Evolutionary conservation across 1,140 invertebrate genomes (phyloP).

Genomic region (Temnothorax nylanderi): DNA sequence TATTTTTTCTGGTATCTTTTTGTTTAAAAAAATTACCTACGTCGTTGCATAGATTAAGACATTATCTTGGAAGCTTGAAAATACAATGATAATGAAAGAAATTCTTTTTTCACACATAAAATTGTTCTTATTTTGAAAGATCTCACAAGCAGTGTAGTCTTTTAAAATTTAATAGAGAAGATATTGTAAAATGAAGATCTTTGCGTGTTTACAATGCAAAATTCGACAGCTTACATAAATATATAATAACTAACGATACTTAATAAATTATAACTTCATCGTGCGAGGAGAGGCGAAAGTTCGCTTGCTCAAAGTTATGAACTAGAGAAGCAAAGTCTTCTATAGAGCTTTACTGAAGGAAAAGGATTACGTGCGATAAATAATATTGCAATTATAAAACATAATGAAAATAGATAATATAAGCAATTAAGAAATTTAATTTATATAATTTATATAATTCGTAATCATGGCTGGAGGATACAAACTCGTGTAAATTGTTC

Average conservation of each 20-base stretch:
- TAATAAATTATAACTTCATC: constrained; percentile 32
- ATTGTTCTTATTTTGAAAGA: constrained; percentile 3
- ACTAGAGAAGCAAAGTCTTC: constrained; percentile 1
- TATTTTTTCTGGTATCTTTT: neutral
- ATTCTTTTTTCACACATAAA: neutral
- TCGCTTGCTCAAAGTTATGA: neutral
- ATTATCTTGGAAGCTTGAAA: neutral
- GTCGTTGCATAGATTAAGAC: neutral
- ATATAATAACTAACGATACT: neutral
- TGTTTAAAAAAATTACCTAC: neutral
- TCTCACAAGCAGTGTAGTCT: neutral
- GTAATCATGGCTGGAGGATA: neutral
- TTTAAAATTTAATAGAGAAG: neutral
- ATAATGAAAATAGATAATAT: neutral
- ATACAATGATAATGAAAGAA: constrained; percentile 2
- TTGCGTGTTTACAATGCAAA: constrained; percentile 13
- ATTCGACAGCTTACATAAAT: constrained; percentile 26
- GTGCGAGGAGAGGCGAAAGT: constrained; percentile 9
- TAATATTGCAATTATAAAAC: neutral
- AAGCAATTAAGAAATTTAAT: neutral
- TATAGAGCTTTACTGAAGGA: neutral
- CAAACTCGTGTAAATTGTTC: neutral
- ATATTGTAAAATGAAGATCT: constrained; percentile 2
- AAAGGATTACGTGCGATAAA: constrained; percentile 5
- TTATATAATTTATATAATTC: too few relatives aligned